phyloP scores from a whole-genome alignment of 1,140 invertebrate species.

The Megalonaias nervosa region DNA sequence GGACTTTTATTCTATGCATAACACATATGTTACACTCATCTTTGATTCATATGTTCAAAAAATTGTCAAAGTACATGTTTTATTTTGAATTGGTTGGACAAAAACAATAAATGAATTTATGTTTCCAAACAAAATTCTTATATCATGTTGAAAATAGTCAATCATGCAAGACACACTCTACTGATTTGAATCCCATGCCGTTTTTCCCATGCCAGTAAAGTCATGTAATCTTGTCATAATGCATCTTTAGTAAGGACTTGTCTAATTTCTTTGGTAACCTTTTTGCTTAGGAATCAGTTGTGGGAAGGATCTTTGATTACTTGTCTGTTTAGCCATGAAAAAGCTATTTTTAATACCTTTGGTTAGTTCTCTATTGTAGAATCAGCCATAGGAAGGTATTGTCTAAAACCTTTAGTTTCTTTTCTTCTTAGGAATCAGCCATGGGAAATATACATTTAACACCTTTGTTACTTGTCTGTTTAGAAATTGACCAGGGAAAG shows the following conservation, averaged over 20 bases:
- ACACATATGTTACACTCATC: too few species aligned
- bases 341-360: background rate
- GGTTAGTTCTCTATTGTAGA: constrained; percentile 25
- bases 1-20: too few species aligned
- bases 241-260: background rate
- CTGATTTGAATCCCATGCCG: too few species aligned
- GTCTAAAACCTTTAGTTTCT: constrained; percentile 83
- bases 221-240: background rate
- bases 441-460: constrained; percentile 91
- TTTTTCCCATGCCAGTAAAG: background rate
- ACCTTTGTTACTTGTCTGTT: constrained; percentile 76
- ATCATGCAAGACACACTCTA: too few species aligned
- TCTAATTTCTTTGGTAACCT: background rate
- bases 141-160: too few species aligned
- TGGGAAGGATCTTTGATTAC: background rate
- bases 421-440: constrained; percentile 74
- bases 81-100: too few species aligned
- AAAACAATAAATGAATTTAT: too few species aligned
- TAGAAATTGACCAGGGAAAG: background rate
- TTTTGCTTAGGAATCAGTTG: background rate
- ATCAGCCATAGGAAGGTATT: constrained; percentile 91
- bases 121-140: too few species aligned
- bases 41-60: too few species aligned
- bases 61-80: too few species aligned
- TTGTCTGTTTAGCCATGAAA: background rate